Conservation (phyloP, 1,140 invertebrate species). For the Brachionus plicatilis region DNA sequence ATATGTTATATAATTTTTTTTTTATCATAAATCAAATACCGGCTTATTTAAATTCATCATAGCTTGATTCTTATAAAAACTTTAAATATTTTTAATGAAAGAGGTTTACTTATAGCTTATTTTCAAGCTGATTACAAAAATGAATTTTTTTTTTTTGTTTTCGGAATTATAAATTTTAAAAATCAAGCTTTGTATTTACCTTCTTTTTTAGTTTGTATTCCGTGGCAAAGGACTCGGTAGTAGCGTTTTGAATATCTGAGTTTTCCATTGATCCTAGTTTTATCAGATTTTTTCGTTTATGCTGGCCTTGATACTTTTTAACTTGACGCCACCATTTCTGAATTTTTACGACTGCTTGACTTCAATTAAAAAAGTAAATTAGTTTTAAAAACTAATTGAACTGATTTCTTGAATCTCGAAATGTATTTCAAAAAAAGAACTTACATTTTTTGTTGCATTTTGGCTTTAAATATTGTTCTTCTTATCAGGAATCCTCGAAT, state of each 20-base stretch:
- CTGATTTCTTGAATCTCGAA: background rate
- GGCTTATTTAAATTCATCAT: background rate
- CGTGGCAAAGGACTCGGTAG: background rate
- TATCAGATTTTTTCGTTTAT: background rate
- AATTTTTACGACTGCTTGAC: background rate
- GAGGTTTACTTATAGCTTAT: no score
- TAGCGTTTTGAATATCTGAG: background rate
- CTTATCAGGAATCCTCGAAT: slow-evolving; percentile 45
- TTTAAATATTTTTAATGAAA: no score
- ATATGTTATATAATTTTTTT: background rate
- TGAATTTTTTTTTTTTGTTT: background rate
- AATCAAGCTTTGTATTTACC: background rate
- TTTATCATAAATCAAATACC: no score
- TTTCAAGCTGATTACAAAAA: background rate
- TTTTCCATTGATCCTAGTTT: background rate
- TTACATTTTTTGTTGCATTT: background rate
- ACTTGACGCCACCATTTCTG: slow-evolving; percentile 4
- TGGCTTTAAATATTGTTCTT: background rate
- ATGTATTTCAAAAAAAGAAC: background rate
- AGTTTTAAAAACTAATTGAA: background rate
- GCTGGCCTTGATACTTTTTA: background rate
- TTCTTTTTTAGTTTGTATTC: slow-evolving; percentile 13
- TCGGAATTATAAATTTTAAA: background rate
- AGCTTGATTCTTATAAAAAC: no score
- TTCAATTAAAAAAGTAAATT: background rate